phyloP scores from a whole-genome alignment of 2,888 invertebrate genomes.

The Elegia similella region DNA sequence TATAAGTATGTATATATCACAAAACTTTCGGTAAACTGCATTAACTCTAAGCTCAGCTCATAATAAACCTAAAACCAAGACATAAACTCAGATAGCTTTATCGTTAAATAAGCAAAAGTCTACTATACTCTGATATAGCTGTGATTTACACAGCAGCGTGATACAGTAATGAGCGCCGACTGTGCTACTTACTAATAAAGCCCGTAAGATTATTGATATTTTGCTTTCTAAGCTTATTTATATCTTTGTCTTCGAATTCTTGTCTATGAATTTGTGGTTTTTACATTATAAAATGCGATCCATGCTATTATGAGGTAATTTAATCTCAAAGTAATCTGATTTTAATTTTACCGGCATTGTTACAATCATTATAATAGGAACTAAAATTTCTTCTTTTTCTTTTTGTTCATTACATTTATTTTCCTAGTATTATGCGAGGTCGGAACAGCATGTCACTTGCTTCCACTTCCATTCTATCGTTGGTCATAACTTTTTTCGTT shows the following conservation, averaged over 20 bases:
- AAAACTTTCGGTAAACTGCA: neutral
- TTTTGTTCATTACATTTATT: no score
- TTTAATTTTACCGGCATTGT: neutral
- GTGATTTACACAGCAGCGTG: no score
- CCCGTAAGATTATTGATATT: neutral
- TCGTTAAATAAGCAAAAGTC: constrained; percentile 3
- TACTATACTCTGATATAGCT: neutral
- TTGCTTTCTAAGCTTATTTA: no score
- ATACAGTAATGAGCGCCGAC: neutral
- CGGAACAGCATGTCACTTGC: no score
- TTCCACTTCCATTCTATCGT: no score
- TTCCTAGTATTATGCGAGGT: no score
- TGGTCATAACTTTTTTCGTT: no score
- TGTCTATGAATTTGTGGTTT: no score
- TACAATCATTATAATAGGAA: no score
- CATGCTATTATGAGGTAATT: neutral
- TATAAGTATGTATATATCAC: neutral
- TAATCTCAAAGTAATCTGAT: neutral
- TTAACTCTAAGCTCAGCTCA: neutral
- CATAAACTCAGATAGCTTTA: constrained; percentile 1
- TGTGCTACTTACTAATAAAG: neutral
- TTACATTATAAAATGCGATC: neutral
- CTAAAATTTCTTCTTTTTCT: no score
- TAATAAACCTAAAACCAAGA: neutral
- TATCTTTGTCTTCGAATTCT: no score